These are phyloP conservation scores for Stichopus horrens DNA, from an alignment of 53 echinoderm and acorn worm species.

Conservation along the genomic window DNA sequence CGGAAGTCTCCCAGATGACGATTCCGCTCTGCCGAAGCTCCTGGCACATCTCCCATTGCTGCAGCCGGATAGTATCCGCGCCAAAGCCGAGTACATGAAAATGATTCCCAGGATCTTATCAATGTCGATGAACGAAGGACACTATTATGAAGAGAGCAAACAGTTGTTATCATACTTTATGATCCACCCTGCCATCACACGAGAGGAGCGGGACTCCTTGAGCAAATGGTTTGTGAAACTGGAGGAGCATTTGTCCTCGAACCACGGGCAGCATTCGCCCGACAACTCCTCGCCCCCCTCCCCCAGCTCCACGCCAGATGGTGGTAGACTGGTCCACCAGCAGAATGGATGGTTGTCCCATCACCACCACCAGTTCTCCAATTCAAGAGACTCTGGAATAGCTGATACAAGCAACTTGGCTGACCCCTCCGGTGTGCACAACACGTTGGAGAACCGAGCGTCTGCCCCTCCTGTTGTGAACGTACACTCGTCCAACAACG, in stretches of 20 bases:
- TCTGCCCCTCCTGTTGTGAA: conserved; percentile 98
- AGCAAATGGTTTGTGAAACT: conserved; percentile 77
- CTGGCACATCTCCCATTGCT: conserved; percentile 90
- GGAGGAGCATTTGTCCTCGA: conserved; percentile 58
- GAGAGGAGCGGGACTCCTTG: conserved; percentile 84
- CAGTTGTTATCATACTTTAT: conserved; percentile 89
- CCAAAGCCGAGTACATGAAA: conserved; percentile 82
- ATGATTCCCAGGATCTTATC: conserved; percentile 86
- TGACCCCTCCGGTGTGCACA: conserved; percentile 36
- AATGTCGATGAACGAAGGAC: conserved; percentile 71
- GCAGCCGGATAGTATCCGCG: conserved; percentile 86
- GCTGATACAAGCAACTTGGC: conserved; percentile 48
- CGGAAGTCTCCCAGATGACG: conserved; percentile 74
- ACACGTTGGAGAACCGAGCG: conserved; percentile 73
- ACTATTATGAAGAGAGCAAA: conserved; percentile 81
- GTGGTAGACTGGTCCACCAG: conserved; percentile 55
- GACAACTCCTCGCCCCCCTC: conserved; percentile 67
- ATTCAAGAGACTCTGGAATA: conserved; percentile 60
- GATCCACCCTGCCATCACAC: conserved; percentile 90
- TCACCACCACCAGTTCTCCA: not conserved
- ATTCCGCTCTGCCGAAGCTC: conserved; percentile 74
- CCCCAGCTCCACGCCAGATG: conserved; percentile 63
- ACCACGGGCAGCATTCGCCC: conserved; percentile 48
- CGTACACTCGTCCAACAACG: conserved; percentile 66
- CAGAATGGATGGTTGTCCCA: conserved; percentile 64